Base-by-base conservation (phyloP, 2,888 invertebrate genomes). In the Linyphia triangularis region DNA sequence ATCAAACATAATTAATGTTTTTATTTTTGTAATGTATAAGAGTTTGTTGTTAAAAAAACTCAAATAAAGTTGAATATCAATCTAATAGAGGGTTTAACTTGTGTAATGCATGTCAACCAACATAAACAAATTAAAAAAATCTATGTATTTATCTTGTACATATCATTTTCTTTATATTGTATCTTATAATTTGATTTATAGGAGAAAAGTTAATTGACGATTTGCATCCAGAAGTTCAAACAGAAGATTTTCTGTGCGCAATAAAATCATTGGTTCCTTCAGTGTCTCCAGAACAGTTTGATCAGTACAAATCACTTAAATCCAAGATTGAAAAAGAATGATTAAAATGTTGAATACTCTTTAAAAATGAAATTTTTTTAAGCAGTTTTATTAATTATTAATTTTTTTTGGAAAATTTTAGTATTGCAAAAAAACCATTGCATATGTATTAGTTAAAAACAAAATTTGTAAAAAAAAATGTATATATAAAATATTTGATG, bases 241-340 rank as follows among this genome's bases (percentile, higher is more conserved):
- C 77, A 10, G 85, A 85, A 51, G 89, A 89, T 26, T 89, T 89
- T 70, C 10, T 79, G 22, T 16, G 13, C 70, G 89, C 89, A 0
- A 28, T 89, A 67, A 30, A 79, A 43, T 63, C 65, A 30, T n/a
- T 82, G 16, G 77, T 85, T 1, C 89, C 89, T n/a, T 89, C 89
- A n/a, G 89, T 89, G 2, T 82, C 89, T 30, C 69, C 70, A 26
- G 92, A 92, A 13, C 93, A 94, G 72, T 90, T 92, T 69, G 91
- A 91, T 72, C 89, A 95, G 91, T 97, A 97, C 97, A 93, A 94
- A 90, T 22, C 26, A 4, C 81, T 89, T 2, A 89, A 84, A 78
- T 69, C 77, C 19, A 83, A 70, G 51, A 88, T 88, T 51, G 77
- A 77, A 82, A 82, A 65, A 19, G 24, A 85, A 10, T 86, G 33